phyloP scores from a whole-genome alignment of 2,113 vertebrate genomes.

The Pardalotus punctatus region DNA sequence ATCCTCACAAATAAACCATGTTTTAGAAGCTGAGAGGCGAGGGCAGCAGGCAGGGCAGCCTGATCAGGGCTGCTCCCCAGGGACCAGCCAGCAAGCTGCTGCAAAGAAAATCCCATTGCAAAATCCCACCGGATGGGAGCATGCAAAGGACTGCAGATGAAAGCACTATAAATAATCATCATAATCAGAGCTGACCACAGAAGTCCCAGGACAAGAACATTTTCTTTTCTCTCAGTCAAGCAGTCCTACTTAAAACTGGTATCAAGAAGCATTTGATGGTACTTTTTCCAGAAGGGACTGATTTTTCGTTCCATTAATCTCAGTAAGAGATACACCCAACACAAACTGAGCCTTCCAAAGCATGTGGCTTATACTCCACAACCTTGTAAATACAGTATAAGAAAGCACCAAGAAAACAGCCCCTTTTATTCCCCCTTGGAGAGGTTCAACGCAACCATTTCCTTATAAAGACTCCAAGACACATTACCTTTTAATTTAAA shows the following conservation, averaged over 20 bases:
- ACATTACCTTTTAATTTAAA: not conserved
- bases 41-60: not conserved
- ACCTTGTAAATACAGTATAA: not conserved
- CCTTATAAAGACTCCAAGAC: not conserved
- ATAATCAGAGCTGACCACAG: not conserved
- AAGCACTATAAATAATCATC: constrained; percentile 4
- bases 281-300: not conserved
- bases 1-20: not conserved
- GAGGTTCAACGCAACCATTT: not conserved
- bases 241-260: not conserved
- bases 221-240: not conserved
- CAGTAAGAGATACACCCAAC: rapidly evolving
- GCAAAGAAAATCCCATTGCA: not conserved
- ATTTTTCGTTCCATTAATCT: not conserved
- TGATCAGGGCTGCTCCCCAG: not conserved
- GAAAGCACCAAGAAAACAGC: not conserved
- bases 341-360: not conserved
- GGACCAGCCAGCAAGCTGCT: not conserved
- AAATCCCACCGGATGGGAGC: constrained; percentile 4
- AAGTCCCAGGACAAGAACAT: not conserved
- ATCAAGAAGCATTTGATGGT: not conserved
- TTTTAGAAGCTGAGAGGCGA: not conserved
- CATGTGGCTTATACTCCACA: rapidly evolving
- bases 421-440: not conserved
- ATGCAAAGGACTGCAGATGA: not conserved